Evolutionary conservation across 2,113 vertebrate genomes (phyloP), one percentile per base, ranked within the genome.

Genomic region (Pheucticus melanocephalus): DNA sequence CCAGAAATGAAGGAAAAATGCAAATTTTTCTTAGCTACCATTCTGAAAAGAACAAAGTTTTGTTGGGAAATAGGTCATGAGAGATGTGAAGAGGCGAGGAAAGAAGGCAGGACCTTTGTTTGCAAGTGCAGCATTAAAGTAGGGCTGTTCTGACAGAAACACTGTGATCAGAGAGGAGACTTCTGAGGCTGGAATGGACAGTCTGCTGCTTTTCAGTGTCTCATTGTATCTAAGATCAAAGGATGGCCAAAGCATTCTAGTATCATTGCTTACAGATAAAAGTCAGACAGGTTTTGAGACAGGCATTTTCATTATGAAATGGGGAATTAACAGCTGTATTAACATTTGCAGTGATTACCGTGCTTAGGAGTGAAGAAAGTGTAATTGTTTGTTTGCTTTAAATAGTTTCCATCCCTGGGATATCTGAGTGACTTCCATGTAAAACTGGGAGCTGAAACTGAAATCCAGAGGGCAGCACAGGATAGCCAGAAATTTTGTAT

Each of bases 91-190:
- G 60, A 80, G 40, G 35, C 0, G 0, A 90, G 42, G 50, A 79
- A 94, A 80, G 83, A 56, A 91, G 37, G 47, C 48, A 91, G 35
- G 78, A 96, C 82, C 68, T 90, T 76, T 94, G 77, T 96, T 94
- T 95, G 82, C 60, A 88, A 94, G 45, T 48, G 56, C 63, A 90
- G 33, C 50, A 56, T 82, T 45, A 69, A 91, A 90, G 91, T 31
- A 27, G 27, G 11, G 56, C 5, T 90, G 75, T 66, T 90, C 82
- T 73, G 75, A 82, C 56, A 90, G 82, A 82, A 95, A 86, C 25
- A 18, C 27, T 77, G 54, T 88, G 79, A 90, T 91, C 82, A 94
- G 79, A 94, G 94, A 88, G 40, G 47, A 76, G 50, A 81, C 71
- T 95, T 94, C 82, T 13, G 10, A 70, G 64, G 39, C 39, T 42